These are phyloP conservation scores for Fringilla coelebs DNA, from an alignment of 2,797 vertebrate genomes.

Conservation along the genomic window DNA sequence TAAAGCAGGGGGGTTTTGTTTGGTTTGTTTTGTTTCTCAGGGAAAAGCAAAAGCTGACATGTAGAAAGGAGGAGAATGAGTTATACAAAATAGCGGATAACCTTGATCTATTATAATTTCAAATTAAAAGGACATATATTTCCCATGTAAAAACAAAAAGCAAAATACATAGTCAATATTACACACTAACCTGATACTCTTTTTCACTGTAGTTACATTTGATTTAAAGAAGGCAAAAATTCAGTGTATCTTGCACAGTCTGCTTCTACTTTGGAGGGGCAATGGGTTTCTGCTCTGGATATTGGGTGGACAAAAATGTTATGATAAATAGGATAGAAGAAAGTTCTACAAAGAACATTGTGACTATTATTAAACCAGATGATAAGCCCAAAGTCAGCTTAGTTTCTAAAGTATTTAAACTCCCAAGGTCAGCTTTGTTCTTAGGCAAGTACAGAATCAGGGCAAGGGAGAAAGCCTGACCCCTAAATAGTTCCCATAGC, in stretches of 20 bases:
- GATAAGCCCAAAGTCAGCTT: background rate
- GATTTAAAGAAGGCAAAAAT: background rate
- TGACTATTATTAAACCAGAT: background rate
- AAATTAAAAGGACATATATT: background rate
- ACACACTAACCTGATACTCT: background rate
- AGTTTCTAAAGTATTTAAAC: background rate
- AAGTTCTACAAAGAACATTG: background rate
- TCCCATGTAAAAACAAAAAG: background rate
- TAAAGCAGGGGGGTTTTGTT: fast-evolving
- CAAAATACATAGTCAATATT: background rate
- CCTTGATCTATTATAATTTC: background rate
- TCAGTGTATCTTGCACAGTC: background rate
- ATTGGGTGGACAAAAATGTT: background rate
- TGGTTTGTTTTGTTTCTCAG: background rate
- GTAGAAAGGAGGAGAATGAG: background rate
- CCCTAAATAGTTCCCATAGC: background rate
- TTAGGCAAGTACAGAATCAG: background rate
- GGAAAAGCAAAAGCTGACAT: background rate
- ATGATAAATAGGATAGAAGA: background rate
- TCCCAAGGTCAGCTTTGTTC: background rate
- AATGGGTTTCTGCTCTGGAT: background rate
- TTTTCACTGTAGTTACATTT: background rate
- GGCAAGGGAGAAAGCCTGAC: background rate
- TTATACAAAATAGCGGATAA: background rate
- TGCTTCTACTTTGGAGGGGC: background rate